These are phyloP conservation scores for Athene noctua DNA, from an alignment of 2,113 vertebrate species.

Conservation along the genomic window DNA sequence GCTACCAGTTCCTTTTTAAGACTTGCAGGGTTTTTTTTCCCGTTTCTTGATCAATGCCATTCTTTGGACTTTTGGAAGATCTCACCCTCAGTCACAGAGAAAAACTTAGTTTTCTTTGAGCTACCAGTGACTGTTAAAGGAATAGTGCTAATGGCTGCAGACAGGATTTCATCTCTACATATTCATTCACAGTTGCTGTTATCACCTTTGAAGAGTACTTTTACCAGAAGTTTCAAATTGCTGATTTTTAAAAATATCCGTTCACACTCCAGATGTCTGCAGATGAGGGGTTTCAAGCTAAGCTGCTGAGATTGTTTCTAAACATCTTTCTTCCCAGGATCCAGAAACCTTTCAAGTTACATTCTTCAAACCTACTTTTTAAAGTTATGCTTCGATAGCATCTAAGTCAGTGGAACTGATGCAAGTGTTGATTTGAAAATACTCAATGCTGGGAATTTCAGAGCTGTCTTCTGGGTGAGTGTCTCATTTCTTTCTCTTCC, in stretches of 20 bases:
- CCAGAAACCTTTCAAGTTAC: neutral
- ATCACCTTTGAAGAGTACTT: conserved; percentile 10
- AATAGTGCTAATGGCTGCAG: neutral
- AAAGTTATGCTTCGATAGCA: neutral
- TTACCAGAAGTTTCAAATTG: conserved; percentile 10
- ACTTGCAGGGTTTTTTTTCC: neutral
- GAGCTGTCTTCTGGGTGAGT: neutral
- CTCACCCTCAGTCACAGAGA: neutral
- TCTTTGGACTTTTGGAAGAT: neutral
- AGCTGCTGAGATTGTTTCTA: neutral
- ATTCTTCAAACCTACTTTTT: neutral
- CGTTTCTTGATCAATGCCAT: neutral
- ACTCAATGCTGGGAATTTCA: neutral
- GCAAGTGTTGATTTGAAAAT: neutral
- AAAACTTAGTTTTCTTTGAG: neutral
- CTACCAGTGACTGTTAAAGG: neutral
- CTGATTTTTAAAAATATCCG: neutral
- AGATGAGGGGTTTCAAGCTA: neutral
- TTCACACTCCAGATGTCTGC: neutral
- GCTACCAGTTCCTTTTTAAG: neutral
- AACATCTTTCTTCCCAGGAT: neutral
- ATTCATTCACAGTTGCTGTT: conserved; percentile 45
- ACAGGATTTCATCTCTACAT: neutral
- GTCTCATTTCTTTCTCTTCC: neutral
- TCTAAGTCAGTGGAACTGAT: neutral